Evolutionary conservation across 1,140 invertebrate species (phyloP).

Genomic region (Plutomurus gul): DNA sequence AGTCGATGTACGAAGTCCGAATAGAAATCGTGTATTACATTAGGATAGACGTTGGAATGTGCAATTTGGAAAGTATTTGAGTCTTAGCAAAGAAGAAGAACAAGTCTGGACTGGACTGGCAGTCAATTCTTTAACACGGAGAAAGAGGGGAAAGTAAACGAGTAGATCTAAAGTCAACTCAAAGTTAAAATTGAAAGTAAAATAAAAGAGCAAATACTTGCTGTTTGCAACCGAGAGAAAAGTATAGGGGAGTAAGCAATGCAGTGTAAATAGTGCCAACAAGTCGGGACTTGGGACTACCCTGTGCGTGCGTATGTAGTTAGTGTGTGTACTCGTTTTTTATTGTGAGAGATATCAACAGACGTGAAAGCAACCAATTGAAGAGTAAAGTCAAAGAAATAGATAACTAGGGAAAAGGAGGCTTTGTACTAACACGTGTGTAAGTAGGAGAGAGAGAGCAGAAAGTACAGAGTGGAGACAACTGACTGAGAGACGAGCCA

Average conservation of each 20-base stretch:
- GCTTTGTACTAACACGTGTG: no score
- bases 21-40: constrained; percentile 22
- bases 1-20: background rate
- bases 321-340: no score
- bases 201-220: constrained; percentile 22
- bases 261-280: background rate
- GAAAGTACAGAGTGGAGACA: background rate
- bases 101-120: background rate
- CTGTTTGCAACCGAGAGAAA: background rate
- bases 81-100: background rate
- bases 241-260: background rate
- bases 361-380: no score
- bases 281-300: no score
- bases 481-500: background rate
- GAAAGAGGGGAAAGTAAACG: background rate
- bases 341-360: no score
- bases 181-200: constrained; percentile 4
- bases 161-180: background rate
- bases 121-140: background rate
- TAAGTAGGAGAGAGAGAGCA: background rate
- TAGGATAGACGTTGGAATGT: constrained; percentile 1
- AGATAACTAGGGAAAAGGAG: no score
- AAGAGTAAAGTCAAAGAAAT: no score
- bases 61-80: constrained; percentile 4
- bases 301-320: no score